These are phyloP conservation scores for Colossoma macropomum DNA, from an alignment of 2,113 vertebrate species.

Conservation along the genomic window DNA sequence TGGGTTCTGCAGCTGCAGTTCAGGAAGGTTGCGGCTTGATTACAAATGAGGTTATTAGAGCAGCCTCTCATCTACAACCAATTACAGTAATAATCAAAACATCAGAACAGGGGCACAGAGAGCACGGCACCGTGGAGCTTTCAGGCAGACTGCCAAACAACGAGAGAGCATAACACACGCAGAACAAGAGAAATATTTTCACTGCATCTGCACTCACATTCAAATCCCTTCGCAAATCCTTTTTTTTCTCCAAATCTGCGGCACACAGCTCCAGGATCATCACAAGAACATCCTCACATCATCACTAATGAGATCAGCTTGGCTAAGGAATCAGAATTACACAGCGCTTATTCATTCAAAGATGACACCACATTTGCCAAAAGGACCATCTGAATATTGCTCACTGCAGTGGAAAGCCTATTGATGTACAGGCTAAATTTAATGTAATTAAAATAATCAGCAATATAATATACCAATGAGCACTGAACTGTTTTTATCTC, in stretches of 20 bases:
- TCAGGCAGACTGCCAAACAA: neutral
- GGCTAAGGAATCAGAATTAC: slow-evolving; percentile 21
- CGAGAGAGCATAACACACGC: slow-evolving; percentile 8
- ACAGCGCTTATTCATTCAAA: neutral
- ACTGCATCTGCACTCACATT: neutral
- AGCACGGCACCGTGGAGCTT: neutral
- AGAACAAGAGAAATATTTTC: neutral
- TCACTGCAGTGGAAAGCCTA: no score
- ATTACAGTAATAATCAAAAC: slow-evolving; percentile 32
- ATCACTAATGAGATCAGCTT: neutral
- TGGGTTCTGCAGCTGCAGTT: neutral
- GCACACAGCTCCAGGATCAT: slow-evolving; percentile 27
- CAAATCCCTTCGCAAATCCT: neutral
- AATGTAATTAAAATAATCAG: no score
- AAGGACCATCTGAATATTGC: no score
- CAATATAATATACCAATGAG: no score
- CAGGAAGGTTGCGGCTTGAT: neutral
- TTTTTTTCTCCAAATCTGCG: neutral
- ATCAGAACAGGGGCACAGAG: neutral
- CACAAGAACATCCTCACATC: slow-evolving; percentile 39
- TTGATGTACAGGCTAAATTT: no score
- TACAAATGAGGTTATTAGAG: slow-evolving; percentile 31
- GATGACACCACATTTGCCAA: neutral
- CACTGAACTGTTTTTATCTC: no score
- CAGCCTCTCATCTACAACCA: slow-evolving; percentile 2